Conservation (phyloP, 1,140 invertebrate species). For the Bombus cullumanus region DNA sequence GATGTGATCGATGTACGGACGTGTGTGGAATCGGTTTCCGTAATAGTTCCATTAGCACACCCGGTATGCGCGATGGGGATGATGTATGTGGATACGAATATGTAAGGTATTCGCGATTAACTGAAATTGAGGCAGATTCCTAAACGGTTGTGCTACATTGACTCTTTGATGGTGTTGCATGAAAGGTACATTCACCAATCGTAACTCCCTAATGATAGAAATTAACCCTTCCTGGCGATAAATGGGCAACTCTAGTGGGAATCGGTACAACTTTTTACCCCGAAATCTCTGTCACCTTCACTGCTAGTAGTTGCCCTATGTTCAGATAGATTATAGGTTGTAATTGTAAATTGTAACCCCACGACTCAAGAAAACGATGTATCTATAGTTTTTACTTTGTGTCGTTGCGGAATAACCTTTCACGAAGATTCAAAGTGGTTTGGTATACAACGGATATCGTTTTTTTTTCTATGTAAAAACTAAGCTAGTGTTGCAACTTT, state of each 20-base stretch:
- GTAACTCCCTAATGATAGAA: not conserved
- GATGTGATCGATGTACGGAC: slow-evolving; percentile 75
- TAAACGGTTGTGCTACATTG: not conserved
- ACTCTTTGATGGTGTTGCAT: not conserved
- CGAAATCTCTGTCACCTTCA: not conserved
- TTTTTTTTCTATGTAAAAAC: not conserved
- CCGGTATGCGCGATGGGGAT: slow-evolving; percentile 67
- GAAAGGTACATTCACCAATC: not conserved
- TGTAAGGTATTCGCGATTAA: slow-evolving; percentile 76
- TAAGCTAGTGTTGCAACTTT: not conserved
- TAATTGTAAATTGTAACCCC: too few species aligned
- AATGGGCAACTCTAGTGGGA: too few species aligned
- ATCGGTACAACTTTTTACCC: not conserved
- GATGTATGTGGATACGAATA: slow-evolving; percentile 70
- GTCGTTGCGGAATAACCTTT: too few species aligned
- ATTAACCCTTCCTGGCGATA: not conserved
- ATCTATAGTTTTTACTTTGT: too few species aligned
- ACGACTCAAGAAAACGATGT: too few species aligned
- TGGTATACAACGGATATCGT: too few species aligned
- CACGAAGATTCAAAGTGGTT: too few species aligned
- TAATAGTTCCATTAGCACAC: slow-evolving; percentile 71
- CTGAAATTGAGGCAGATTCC: slow-evolving; percentile 69
- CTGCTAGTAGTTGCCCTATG: too few species aligned
- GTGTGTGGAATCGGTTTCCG: slow-evolving; percentile 59
- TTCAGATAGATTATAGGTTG: too few species aligned